Conservation (phyloP, 2,797 vertebrate genomes). For the Tadarida brasiliensis region DNA sequence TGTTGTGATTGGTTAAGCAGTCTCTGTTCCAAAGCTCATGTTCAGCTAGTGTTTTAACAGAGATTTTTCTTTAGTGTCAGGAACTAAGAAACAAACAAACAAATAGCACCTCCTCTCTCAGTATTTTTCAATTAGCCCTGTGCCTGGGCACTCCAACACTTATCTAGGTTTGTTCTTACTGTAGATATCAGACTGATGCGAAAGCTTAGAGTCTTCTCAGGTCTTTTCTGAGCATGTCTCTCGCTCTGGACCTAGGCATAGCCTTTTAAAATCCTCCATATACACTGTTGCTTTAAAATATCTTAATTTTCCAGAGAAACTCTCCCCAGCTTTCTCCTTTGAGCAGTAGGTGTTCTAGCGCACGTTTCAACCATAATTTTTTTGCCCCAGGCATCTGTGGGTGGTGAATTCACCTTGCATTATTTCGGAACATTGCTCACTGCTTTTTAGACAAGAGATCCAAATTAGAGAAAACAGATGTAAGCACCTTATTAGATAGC, state of each 20-base stretch:
- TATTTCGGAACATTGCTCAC: neutral
- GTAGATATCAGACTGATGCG: neutral
- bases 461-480: neutral
- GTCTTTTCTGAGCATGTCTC: too few relatives aligned
- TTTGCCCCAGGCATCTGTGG: neutral
- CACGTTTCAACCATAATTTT: neutral
- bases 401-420: neutral
- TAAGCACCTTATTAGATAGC: neutral
- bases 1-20: neutral
- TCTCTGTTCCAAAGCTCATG: too few relatives aligned
- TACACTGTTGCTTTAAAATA: too few relatives aligned
- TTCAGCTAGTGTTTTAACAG: neutral
- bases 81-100: neutral
- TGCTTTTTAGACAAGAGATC: neutral
- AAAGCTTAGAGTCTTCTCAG: neutral
- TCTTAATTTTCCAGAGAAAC: neutral
- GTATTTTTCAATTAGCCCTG: neutral
- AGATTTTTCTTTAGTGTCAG: neutral
- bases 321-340: neutral
- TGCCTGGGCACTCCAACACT: neutral
- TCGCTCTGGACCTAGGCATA: too few relatives aligned
- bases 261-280: too few relatives aligned
- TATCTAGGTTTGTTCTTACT: neutral
- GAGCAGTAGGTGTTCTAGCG: neutral
- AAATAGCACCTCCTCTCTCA: neutral